These are phyloP conservation scores for Lasioglossum marginatum DNA, from an alignment of 2,888 invertebrate species.

Conservation along the genomic window DNA sequence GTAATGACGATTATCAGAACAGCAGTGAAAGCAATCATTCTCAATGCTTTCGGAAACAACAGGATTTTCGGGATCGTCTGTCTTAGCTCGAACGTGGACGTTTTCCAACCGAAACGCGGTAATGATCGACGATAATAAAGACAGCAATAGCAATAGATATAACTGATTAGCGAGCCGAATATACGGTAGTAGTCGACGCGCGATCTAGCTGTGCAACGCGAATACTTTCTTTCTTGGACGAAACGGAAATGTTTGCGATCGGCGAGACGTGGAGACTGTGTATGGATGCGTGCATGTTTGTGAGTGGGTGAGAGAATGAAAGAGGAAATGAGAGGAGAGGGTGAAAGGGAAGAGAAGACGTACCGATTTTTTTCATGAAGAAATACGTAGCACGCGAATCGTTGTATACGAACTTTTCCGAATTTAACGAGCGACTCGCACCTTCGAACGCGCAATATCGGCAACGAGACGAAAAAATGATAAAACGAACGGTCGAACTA, in stretches of 20 bases:
- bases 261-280: neutral
- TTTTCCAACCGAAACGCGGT: conserved; percentile 12
- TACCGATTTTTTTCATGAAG: neutral
- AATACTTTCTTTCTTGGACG: neutral
- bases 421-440: conserved; percentile 20
- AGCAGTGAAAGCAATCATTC: too few relatives aligned
- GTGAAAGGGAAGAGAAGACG: neutral
- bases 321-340: neutral
- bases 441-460: conserved; percentile 65
- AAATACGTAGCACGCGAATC: conserved; percentile 39
- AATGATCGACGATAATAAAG: conserved; percentile 42
- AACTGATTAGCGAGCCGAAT: conserved; percentile 23
- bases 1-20: too few relatives aligned
- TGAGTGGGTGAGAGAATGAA: neutral
- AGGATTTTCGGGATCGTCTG: neutral
- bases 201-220: neutral
- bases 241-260: conserved; percentile 4
- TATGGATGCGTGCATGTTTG: neutral
- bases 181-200: conserved; percentile 31
- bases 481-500: conserved; percentile 37
- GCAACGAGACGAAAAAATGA: neutral
- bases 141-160: conserved; percentile 55
- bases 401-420: conserved; percentile 59
- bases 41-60: too few relatives aligned
- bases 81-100: neutral